Conservation (phyloP, 2,797 vertebrate species). For the Macropus fuliginosus region DNA sequence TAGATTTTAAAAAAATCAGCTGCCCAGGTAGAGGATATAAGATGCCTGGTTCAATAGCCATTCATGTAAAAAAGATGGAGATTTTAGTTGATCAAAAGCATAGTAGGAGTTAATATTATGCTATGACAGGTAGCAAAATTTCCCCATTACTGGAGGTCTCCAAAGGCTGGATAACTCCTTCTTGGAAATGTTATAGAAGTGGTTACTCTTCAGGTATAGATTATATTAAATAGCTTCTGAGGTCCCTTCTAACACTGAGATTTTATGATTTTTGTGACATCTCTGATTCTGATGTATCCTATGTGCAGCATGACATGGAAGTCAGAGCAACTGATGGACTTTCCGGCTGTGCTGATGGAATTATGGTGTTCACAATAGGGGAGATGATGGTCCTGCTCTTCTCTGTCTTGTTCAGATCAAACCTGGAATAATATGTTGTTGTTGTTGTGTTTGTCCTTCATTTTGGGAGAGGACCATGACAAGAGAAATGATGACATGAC, state of each 20-base stretch:
- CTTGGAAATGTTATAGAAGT: not conserved
- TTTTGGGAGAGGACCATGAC: too few relatives aligned
- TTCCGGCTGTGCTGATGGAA: not conserved
- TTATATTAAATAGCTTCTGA: not conserved
- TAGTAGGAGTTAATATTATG: not conserved
- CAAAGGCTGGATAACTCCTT: not conserved
- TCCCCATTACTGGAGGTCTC: not conserved
- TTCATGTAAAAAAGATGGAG: not conserved
- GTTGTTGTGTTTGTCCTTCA: too few relatives aligned
- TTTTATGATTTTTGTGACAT: not conserved
- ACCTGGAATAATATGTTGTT: not conserved
- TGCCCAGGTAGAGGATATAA: not conserved
- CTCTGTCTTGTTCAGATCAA: not conserved
- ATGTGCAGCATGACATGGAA: not conserved
- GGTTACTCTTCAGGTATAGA: not conserved
- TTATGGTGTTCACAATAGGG: not conserved
- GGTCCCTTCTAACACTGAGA: not conserved
- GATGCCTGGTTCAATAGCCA: not conserved
- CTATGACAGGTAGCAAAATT: not conserved
- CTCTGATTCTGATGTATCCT: not conserved
- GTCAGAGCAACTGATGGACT: not conserved
- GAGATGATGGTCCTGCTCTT: not conserved
- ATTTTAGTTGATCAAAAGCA: not conserved
- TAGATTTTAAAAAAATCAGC: not conserved
- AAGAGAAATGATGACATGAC: too few relatives aligned